Conservation (phyloP, 2,113 vertebrate species). For the Leiothrix lutea region DNA sequence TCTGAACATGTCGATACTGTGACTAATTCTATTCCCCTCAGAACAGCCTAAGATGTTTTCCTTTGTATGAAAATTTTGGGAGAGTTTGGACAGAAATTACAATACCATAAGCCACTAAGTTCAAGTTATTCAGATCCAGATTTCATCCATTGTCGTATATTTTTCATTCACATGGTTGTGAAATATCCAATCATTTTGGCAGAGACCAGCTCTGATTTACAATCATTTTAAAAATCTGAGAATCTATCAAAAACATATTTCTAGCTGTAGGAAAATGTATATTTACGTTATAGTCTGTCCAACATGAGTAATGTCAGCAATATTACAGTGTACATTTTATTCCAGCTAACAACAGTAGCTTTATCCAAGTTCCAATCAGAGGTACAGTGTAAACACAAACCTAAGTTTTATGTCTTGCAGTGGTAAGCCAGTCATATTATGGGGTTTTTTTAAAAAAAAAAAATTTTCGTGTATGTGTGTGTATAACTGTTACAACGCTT, state of each 20-base stretch:
- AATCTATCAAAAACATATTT: slow-evolving; percentile 76
- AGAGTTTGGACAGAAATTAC: not conserved
- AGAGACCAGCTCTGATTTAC: slow-evolving; percentile 56
- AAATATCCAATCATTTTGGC: slow-evolving; percentile 65
- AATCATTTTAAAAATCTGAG: slow-evolving; percentile 66
- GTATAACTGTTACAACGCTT: not conserved
- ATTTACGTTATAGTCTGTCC: slow-evolving; percentile 68
- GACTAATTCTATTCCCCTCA: slow-evolving; percentile 54
- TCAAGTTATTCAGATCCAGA: slow-evolving; percentile 49
- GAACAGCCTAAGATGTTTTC: slow-evolving; percentile 10
- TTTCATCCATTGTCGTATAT: slow-evolving; percentile 56
- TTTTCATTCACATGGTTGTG: slow-evolving; percentile 66
- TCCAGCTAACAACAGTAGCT: slow-evolving; percentile 62
- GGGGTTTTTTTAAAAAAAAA: no score
- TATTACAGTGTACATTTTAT: slow-evolving; percentile 55
- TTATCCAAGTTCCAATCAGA: slow-evolving; percentile 69
- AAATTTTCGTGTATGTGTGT: not conserved
- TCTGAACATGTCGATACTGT: slow-evolving; percentile 12
- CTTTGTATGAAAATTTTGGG: slow-evolving; percentile 40
- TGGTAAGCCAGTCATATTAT: slow-evolving; percentile 5
- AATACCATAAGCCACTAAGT: slow-evolving; percentile 39
- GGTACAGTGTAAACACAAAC: slow-evolving; percentile 47
- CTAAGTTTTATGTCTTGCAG: slow-evolving; percentile 48
- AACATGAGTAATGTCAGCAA: slow-evolving; percentile 69
- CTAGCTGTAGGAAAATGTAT: slow-evolving; percentile 67